phyloP scores from a whole-genome alignment of 2,797 vertebrate genomes.

The Vultur gryphus region DNA sequence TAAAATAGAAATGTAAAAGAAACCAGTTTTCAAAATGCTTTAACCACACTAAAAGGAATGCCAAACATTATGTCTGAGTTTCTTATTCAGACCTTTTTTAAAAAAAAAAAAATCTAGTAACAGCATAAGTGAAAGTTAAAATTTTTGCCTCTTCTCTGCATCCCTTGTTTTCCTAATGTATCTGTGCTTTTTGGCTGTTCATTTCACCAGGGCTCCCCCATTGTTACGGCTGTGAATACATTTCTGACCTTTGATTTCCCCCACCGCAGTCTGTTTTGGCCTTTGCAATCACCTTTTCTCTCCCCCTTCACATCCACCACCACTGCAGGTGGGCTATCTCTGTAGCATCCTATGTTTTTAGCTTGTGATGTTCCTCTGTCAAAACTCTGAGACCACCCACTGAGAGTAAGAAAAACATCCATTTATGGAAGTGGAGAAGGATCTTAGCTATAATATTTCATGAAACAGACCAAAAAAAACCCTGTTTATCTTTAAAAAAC shows the following conservation, averaged over 20 bases:
- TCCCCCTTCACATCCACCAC: slow-evolving; percentile 33
- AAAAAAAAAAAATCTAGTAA: background rate
- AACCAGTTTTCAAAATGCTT: background rate
- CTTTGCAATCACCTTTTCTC: slow-evolving; percentile 50
- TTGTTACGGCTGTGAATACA: slow-evolving; percentile 47
- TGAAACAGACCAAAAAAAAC: background rate
- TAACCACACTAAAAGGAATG: background rate
- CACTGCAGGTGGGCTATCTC: slow-evolving; percentile 62
- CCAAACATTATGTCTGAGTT: background rate
- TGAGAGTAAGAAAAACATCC: slow-evolving; percentile 65
- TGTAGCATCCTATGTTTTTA: slow-evolving; percentile 61
- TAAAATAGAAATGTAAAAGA: background rate
- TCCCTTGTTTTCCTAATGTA: background rate
- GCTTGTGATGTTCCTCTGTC: slow-evolving; percentile 51
- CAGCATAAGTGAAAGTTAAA: background rate
- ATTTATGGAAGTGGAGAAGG: slow-evolving; percentile 66
- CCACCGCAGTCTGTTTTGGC: slow-evolving; percentile 39
- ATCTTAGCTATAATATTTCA: slow-evolving; percentile 62
- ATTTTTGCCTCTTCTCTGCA: background rate
- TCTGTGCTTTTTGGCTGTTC: slow-evolving; percentile 18
- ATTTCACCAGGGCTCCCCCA: background rate
- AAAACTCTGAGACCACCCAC: slow-evolving; percentile 68
- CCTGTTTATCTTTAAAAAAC: slow-evolving; percentile 57
- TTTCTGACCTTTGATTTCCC: slow-evolving; percentile 54
- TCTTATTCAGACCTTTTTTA: background rate